phyloP scores from a whole-genome alignment of 1,140 invertebrate species.

The Rhizoglyphus robini region DNA sequence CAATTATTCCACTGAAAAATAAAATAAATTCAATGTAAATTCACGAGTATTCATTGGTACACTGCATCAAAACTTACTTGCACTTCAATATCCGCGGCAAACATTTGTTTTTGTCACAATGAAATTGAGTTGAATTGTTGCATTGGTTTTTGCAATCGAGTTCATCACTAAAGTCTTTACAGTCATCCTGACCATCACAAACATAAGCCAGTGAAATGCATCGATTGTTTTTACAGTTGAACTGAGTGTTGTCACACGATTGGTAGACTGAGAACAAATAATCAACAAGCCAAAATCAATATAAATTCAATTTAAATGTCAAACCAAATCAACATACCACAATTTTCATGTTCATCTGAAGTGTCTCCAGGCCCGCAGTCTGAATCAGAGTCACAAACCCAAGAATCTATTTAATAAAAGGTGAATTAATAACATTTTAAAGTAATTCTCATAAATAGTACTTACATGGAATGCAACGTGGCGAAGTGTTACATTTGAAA shows the following conservation, averaged over 20 bases:
- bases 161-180: constrained; percentile 62
- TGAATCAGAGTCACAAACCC: constrained; percentile 68
- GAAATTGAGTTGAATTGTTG: constrained; percentile 47
- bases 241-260: constrained; percentile 59
- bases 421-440: constrained; percentile 79
- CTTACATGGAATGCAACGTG: constrained; percentile 80
- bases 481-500: constrained; percentile 71
- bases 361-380: constrained; percentile 59
- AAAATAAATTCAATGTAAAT: neutral
- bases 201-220: constrained; percentile 65
- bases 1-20: constrained; percentile 60
- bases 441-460: constrained; percentile 72
- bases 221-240: constrained; percentile 77
- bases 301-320: neutral
- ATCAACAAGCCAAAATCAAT: constrained; percentile 40
- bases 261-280: constrained; percentile 50
- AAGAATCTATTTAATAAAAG: constrained; percentile 76
- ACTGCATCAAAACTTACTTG: constrained; percentile 35
- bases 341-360: constrained; percentile 78
- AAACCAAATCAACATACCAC: constrained; percentile 42
- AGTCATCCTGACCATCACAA: constrained; percentile 68
- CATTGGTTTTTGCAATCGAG: constrained; percentile 32
- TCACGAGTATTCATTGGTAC: neutral
- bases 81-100: constrained; percentile 50
- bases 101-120: constrained; percentile 61